These are phyloP conservation scores for Nesoenas mayeri DNA, from an alignment of 2,113 vertebrate species.

Conservation along the genomic window DNA sequence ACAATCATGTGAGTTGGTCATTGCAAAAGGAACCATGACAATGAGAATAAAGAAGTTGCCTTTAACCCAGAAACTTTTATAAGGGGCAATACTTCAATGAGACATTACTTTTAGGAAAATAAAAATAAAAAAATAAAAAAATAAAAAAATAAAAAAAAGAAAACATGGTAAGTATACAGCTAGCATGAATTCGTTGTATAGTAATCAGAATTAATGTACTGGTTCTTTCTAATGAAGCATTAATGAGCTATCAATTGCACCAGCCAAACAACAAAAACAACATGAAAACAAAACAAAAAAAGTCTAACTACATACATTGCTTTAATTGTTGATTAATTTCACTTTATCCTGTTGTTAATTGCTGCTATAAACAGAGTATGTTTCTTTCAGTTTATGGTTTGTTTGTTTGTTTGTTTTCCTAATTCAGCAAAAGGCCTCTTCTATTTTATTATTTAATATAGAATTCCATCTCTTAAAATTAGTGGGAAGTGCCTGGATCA, in stretches of 20 bases:
- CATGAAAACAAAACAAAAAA: neutral
- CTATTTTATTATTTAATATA: neutral
- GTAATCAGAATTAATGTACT: neutral
- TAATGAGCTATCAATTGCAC: neutral
- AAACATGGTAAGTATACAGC: neutral
- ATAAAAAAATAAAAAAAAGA: neutral
- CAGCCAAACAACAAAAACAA: neutral
- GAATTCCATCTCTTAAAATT: neutral
- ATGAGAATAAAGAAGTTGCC: neutral
- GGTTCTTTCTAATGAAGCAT: neutral
- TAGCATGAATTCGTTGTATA: neutral
- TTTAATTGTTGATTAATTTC: neutral
- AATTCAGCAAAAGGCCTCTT: neutral
- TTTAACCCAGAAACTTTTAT: neutral
- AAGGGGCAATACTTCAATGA: neutral
- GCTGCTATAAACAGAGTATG: neutral
- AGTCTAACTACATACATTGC: fast-evolving
- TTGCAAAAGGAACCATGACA: neutral
- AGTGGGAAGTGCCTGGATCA: neutral
- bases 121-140: neutral
- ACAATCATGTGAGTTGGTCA: neutral
- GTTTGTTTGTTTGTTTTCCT: neutral
- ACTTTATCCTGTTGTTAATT: neutral
- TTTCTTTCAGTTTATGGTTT: neutral
- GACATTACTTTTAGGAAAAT: neutral